Evolutionary conservation across 2,113 vertebrate genomes (phyloP).

Genomic region (Nothobranchius furzeri): DNA sequence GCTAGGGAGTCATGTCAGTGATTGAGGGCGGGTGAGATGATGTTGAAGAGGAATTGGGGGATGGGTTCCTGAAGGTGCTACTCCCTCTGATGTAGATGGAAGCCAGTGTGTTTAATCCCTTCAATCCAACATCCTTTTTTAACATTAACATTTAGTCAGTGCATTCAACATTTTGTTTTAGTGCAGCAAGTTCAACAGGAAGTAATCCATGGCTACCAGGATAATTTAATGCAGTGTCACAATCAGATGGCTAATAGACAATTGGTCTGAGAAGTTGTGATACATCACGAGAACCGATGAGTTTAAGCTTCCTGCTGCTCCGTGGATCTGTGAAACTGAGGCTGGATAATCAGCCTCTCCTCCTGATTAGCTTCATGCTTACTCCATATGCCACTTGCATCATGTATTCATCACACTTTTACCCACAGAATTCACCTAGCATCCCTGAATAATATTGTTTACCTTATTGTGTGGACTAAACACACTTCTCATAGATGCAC

Average conservation of each 20-base stretch:
- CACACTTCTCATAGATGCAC: too few relatives aligned
- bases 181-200: slow-evolving; percentile 1
- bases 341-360: slow-evolving; percentile 18
- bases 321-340: slow-evolving; percentile 19
- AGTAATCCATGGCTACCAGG: neutral
- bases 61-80: slow-evolving; percentile 60
- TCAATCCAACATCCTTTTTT: slow-evolving; percentile 6
- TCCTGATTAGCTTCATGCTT: slow-evolving; percentile 13
- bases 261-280: slow-evolving; percentile 16
- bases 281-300: slow-evolving; percentile 7
- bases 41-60: slow-evolving; percentile 53
- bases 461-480: too few relatives aligned
- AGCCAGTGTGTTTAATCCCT: slow-evolving; percentile 18
- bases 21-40: slow-evolving; percentile 54
- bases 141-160: neutral
- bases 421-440: slow-evolving; percentile 10
- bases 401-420: slow-evolving; percentile 34
- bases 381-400: slow-evolving; percentile 23
- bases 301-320: slow-evolving; percentile 23
- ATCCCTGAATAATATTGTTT: too few relatives aligned
- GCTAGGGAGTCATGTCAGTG: slow-evolving; percentile 61
- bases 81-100: slow-evolving; percentile 37
- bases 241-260: slow-evolving; percentile 11
- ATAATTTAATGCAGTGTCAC: slow-evolving; percentile 24
- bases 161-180: neutral